Percentiles rank a stretch among this genome's conserved stretches.
Evolutionary conservation across 2,888 invertebrate genomes (phyloP).

Genomic region (Onthophagus sagittarius): DNA sequence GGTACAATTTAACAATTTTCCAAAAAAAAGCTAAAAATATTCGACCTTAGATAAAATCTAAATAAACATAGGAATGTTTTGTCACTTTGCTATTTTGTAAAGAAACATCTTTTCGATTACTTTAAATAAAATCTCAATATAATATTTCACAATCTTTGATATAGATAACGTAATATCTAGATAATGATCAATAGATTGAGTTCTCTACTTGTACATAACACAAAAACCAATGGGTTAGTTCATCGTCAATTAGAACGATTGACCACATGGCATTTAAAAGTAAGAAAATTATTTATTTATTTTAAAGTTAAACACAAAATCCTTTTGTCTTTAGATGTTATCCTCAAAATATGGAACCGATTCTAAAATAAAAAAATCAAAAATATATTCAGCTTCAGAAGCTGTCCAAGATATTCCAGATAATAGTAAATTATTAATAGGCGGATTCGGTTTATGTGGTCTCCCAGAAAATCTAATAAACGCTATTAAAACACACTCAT

Average conservation of each 20-base stretch:
- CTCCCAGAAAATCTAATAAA: constrained; percentile 96
- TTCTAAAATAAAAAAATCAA: constrained; percentile 46
- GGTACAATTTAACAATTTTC: background rate
- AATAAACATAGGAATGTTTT: background rate
- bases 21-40: background rate
- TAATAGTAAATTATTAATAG: constrained; percentile 88
- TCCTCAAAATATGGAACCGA: background rate
- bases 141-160: background rate
- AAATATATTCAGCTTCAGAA: constrained; percentile 69
- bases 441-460: constrained; percentile 98
- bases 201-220: background rate
- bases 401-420: constrained; percentile 83
- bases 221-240: background rate
- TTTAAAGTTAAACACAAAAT: background rate
- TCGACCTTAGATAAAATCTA: background rate
- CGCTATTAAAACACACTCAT: constrained; percentile 71
- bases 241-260: background rate
- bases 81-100: background rate
- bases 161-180: background rate
- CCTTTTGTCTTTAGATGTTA: background rate
- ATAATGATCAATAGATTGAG: background rate
- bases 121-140: background rate
- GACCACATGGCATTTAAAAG: background rate
- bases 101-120: background rate
- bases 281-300: background rate